Evolutionary conservation across 2,797 vertebrate genomes (phyloP).

Genomic region (Liasis olivaceus): DNA sequence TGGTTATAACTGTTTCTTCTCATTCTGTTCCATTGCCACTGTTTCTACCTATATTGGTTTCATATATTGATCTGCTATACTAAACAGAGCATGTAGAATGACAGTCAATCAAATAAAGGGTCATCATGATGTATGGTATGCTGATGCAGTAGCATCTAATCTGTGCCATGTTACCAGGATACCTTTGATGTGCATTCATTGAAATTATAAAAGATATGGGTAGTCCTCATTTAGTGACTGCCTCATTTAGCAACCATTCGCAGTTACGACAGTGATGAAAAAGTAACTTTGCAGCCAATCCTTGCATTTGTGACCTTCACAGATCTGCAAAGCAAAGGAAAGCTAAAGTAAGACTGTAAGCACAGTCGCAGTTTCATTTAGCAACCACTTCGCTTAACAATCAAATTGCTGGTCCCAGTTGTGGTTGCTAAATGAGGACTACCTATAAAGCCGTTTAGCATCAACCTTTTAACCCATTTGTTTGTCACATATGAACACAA

Average conservation of each 20-base stretch:
- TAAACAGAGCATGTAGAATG: background rate
- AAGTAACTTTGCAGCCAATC: background rate
- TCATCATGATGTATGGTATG: background rate
- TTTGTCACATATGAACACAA: background rate
- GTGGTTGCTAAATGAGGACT: background rate
- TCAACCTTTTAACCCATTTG: background rate
- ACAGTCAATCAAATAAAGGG: background rate
- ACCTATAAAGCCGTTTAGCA: background rate
- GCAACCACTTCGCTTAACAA: background rate
- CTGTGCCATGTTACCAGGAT: background rate
- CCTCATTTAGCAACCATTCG: background rate
- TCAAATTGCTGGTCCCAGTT: background rate
- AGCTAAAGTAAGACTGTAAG: background rate
- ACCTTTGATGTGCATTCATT: background rate
- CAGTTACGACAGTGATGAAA: background rate
- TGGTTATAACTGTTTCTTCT: background rate
- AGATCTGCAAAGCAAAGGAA: background rate
- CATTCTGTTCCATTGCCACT: background rate
- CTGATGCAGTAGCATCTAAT: background rate
- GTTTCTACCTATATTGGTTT: background rate
- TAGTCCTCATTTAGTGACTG: background rate
- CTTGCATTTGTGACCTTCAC: background rate
- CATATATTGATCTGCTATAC: background rate
- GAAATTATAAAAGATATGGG: background rate
- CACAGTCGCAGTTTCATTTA: background rate